phyloP scores from a whole-genome alignment of 2,113 vertebrate genomes.

The Petroica traversi region DNA sequence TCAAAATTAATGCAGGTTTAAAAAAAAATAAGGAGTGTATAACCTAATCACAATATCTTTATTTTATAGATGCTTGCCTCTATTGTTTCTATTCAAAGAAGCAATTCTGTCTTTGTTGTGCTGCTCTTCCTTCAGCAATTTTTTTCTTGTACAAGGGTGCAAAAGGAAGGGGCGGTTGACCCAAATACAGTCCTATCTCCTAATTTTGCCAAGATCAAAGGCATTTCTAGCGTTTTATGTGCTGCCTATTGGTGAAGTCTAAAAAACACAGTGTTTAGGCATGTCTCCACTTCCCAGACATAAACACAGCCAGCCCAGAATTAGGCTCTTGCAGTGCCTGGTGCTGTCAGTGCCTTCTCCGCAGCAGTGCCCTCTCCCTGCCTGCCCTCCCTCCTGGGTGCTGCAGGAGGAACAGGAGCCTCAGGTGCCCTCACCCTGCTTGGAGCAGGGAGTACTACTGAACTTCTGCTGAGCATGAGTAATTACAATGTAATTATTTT shows the following conservation, averaged over 20 bases:
- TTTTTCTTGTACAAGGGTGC: conserved; percentile 51
- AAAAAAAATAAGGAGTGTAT: conserved; percentile 64
- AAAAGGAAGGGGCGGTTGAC: conserved; percentile 59
- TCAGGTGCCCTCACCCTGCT: not conserved
- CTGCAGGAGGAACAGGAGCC: rapidly evolving
- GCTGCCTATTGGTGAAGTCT: conserved; percentile 48
- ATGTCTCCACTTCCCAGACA: conserved; percentile 3
- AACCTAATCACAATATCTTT: conserved; percentile 76
- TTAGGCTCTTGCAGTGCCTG: not conserved
- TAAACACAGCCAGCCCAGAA: not conserved
- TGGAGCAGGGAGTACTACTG: not conserved
- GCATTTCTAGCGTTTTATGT: conserved; percentile 17
- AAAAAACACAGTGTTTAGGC: conserved; percentile 7
- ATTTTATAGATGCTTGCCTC: conserved; percentile 70
- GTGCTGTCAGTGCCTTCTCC: not conserved
- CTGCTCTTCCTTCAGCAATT: conserved; percentile 17
- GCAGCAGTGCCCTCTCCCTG: rapidly evolving
- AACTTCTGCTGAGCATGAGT: not conserved
- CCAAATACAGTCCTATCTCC: conserved; percentile 67
- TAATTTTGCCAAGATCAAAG: conserved; percentile 64
- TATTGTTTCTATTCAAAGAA: conserved; percentile 71
- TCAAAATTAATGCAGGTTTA: conserved; percentile 79
- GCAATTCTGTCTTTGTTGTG: conserved; percentile 61
- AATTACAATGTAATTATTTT: not conserved
- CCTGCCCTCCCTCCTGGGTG: not conserved